Conservation (phyloP, 2,888 invertebrate species). For the Augiades crinisus region DNA sequence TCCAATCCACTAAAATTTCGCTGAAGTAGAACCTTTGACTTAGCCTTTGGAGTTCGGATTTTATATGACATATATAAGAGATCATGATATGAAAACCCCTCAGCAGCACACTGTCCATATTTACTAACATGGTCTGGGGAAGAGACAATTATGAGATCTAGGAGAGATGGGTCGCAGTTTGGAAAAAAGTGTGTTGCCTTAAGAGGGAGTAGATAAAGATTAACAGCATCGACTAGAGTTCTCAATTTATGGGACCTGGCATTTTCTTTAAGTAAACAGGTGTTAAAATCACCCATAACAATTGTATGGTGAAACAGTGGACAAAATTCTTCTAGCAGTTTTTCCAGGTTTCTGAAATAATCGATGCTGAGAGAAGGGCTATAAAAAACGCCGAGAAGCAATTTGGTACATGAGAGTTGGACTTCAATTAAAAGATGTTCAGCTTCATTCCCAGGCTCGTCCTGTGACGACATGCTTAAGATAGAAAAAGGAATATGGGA, state of each 20-base stretch:
- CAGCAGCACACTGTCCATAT: slow-evolving; percentile 24
- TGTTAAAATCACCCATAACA: too few species aligned
- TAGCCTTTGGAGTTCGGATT: too few species aligned
- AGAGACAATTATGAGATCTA: slow-evolving; percentile 23
- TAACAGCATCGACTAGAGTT: slow-evolving; percentile 12
- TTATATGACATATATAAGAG: too few species aligned
- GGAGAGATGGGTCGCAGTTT: slow-evolving; percentile 18
- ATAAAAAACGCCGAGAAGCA: slow-evolving; percentile 7
- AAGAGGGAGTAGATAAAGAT: slow-evolving; percentile 24
- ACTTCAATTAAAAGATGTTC: slow-evolving; percentile 9
- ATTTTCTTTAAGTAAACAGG: slow-evolving; percentile 21
- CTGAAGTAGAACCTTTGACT: slow-evolving; percentile 5
- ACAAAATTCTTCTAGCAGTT: neutral
- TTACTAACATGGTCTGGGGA: slow-evolving; percentile 10
- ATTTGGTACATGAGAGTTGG: neutral
- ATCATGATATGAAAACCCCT: slow-evolving; percentile 28
- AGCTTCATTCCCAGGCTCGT: neutral
- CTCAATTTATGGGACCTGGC: slow-evolving; percentile 1
- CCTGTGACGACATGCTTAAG: neutral
- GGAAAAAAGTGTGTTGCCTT: slow-evolving; percentile 27
- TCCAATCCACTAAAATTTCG: slow-evolving; percentile 27
- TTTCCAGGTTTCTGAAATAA: neutral
- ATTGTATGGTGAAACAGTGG: neutral
- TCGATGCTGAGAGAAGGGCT: neutral
- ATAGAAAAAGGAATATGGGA: too few species aligned